Percentiles rank a stretch among this genome's conserved stretches.
phyloP scores from a whole-genome alignment of 2,888 invertebrate species.

The Ennomos fuscantarius region DNA sequence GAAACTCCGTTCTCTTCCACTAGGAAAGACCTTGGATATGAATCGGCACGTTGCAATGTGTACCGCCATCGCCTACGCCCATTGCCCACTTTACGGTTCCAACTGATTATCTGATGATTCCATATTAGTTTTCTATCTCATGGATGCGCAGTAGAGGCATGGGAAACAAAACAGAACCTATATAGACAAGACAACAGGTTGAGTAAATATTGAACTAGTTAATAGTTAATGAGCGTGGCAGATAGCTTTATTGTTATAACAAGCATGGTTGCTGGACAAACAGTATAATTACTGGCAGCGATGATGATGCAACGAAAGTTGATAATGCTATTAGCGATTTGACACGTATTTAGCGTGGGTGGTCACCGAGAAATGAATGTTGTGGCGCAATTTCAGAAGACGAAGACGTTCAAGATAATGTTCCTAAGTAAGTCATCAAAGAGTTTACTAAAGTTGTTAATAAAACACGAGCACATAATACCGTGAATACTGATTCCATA shows the following conservation, averaged over 20 bases:
- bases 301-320: constrained; percentile 80
- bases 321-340: constrained; percentile 79
- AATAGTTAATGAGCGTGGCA: constrained; percentile 70
- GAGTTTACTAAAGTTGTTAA: constrained; percentile 50
- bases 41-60: constrained; percentile 84
- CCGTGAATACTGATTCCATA: constrained; percentile 20
- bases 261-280: constrained; percentile 65
- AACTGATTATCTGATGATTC: constrained; percentile 67
- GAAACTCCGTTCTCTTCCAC: constrained; percentile 86
- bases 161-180: constrained; percentile 40
- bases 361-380: constrained; percentile 67
- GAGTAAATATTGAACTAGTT: constrained; percentile 58
- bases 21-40: constrained; percentile 85
- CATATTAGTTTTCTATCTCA: constrained; percentile 36
- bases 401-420: constrained; percentile 63
- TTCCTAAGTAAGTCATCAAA: constrained; percentile 59
- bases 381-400: constrained; percentile 65
- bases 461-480: constrained; percentile 33
- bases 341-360: constrained; percentile 79
- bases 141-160: constrained; percentile 37
- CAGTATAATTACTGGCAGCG: constrained; percentile 66
- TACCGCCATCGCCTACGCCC: constrained; percentile 83
- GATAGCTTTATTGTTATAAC: constrained; percentile 72
- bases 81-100: constrained; percentile 76
- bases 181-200: constrained; percentile 35